phyloP scores from a whole-genome alignment of 64 coral and sea anemone species.

The Hydrozoanthus tunicans region DNA sequence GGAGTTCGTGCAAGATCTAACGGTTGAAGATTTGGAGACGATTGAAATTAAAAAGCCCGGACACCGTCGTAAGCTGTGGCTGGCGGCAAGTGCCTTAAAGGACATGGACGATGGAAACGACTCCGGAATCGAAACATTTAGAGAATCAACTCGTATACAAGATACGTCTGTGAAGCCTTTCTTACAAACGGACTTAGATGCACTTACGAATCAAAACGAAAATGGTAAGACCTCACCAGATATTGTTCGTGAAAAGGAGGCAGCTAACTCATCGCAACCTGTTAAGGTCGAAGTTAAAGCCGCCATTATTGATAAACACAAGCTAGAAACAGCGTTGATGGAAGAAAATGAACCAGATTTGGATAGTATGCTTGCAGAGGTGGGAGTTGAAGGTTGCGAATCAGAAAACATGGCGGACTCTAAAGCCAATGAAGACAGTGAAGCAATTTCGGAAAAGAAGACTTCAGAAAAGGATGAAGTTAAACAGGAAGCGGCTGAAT shows the following conservation, averaged over 20 bases:
- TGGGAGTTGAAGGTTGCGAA: slow-evolving; percentile 9
- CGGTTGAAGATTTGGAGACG: slow-evolving; percentile 79
- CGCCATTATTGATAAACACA: neutral
- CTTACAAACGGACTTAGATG: slow-evolving; percentile 36
- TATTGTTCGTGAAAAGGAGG: neutral
- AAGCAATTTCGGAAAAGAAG: neutral
- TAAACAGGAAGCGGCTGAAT: neutral
- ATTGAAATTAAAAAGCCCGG: slow-evolving; percentile 91
- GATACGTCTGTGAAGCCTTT: slow-evolving; percentile 50
- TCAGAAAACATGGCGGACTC: neutral
- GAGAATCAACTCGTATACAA: slow-evolving; percentile 11
- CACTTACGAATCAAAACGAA: neutral
- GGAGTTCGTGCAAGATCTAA: slow-evolving; percentile 92
- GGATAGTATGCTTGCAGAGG: slow-evolving; percentile 41
- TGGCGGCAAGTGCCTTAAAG: slow-evolving; percentile 74
- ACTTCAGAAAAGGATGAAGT: neutral
- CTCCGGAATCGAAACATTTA: slow-evolving; percentile 26
- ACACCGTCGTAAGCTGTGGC: slow-evolving; percentile 90
- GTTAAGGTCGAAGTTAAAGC: neutral
- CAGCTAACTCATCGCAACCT: neutral
- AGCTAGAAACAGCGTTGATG: neutral
- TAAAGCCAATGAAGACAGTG: neutral
- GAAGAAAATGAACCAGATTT: slow-evolving; percentile 58
- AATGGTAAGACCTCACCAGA: neutral
- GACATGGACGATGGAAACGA: slow-evolving; percentile 60